These are phyloP conservation scores for Cephalopholis sonnerati DNA, from an alignment of 2,113 vertebrate genomes.

Conservation along the genomic window DNA sequence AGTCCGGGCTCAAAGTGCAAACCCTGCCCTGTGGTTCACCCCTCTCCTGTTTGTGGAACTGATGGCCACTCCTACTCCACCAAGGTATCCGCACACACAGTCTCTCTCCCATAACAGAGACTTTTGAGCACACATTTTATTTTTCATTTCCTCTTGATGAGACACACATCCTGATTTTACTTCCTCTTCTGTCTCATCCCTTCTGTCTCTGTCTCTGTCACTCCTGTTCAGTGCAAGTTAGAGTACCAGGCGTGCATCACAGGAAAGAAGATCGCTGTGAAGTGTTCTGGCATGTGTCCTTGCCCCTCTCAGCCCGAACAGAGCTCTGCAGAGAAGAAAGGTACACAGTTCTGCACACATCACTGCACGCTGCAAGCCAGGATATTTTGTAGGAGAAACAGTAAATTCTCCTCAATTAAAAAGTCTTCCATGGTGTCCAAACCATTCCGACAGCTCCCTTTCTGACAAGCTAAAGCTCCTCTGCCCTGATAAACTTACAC, in stretches of 20 bases:
- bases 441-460: conserved; percentile 9
- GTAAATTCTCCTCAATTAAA: conserved; percentile 21
- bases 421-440: conserved; percentile 13
- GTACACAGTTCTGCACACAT: conserved; percentile 79
- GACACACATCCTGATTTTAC: conserved; percentile 35
- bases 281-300: conserved; percentile 93
- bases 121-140: neutral
- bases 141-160: conserved; percentile 48
- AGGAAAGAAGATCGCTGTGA: conserved; percentile 92
- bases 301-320: conserved; percentile 86
- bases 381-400: conserved; percentile 16
- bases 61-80: conserved; percentile 95
- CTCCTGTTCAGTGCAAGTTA: conserved; percentile 91
- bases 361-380: conserved; percentile 5
- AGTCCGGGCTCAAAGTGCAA: conserved; percentile 91
- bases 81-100: conserved; percentile 81
- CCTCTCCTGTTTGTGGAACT: conserved; percentile 92
- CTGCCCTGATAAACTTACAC: conserved; percentile 2
- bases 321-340: conserved; percentile 87
- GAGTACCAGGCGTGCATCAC: conserved; percentile 96
- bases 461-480: conserved; percentile 23
- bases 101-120: conserved; percentile 2
- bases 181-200: conserved; percentile 39
- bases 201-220: conserved; percentile 42
- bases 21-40: conserved; percentile 90